Conservation (phyloP, 2,888 invertebrate genomes). For the Beris chalybata region DNA sequence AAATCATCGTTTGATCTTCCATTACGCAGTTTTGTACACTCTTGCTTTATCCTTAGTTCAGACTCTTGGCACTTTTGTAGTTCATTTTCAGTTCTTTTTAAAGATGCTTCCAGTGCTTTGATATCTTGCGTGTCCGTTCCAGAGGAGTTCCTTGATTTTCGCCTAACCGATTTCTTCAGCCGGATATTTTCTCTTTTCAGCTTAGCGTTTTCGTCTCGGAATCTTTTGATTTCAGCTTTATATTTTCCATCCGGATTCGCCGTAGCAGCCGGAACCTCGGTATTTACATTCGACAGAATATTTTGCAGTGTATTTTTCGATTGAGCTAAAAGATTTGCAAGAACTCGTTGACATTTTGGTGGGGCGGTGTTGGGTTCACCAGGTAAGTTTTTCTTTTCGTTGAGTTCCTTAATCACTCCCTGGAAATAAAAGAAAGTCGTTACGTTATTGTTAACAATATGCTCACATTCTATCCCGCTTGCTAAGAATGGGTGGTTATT, state of each 20-base stretch:
- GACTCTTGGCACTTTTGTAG: neutral
- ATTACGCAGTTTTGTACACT: neutral
- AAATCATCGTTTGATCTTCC: neutral
- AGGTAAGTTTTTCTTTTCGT: conserved; percentile 3
- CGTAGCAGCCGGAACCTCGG: neutral
- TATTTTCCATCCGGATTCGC: neutral
- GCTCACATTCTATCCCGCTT: too few species aligned
- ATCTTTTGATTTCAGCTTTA: neutral
- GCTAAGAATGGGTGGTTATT: too few species aligned
- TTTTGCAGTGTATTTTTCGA: conserved; percentile 16
- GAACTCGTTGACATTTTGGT: conserved; percentile 1
- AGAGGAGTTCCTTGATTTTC: too few species aligned
- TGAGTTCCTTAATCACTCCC: conserved; percentile 17
- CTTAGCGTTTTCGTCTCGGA: conserved; percentile 1
- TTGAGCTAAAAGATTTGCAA: conserved; percentile 17
- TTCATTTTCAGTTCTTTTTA: neutral
- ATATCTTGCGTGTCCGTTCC: too few species aligned
- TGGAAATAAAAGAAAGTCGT: neutral
- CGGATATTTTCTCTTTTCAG: neutral
- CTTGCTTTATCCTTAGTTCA: conserved; percentile 1
- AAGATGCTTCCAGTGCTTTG: neutral
- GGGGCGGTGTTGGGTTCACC: neutral
- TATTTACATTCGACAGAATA: neutral
- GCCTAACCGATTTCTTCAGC: neutral
- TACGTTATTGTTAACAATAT: too few species aligned